Evolutionary conservation across 2,888 invertebrate genomes (phyloP), one percentile per base, ranked within the genome.

Genomic region (Sceliomorpha sp.): DNA sequence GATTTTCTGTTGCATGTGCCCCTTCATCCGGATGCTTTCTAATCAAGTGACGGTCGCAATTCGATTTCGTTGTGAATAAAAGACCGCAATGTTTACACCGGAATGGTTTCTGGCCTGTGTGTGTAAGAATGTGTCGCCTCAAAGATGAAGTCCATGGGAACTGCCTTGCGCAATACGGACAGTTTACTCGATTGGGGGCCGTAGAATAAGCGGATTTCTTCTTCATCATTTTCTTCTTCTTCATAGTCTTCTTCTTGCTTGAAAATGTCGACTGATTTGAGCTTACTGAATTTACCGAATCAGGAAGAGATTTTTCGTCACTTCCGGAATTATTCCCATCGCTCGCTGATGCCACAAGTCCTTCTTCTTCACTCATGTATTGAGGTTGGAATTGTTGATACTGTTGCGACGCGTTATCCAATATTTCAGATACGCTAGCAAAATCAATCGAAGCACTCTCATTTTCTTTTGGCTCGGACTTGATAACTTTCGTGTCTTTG

Each of bases 121-220:
- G 98, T 0, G 98, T 98, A 3, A 97, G 89, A 27, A 98, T 95
- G 87, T 98, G 98, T 6, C 98, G 92, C n/a, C 97, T 93, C 15
- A 98, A 90, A 0, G 98, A 98, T 17, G 97, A 98, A 0, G 96
- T 95, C 98, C 98, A 98, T 0, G 98, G 98, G 88, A 98, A 98
- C 85, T 96, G 96, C 31, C 98, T 92, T 78, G 94, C 93, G 88
- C 98, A 98, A 83, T 96, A 97, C 0, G 97, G 97, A 80, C 98
- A 98, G 40, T 94, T 94, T 0, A 98, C 96, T 14, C 98, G 92
- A 87, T 98, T 98, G 0, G 98, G 98, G 0, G 98, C 98, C 82
- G 97, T 91, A 42, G 97, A 97, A 88, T 98, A 98, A 0, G 98
- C 98, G 8, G 97, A 98, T 80, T 96, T 95, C 89, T 97, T 97